phyloP scores from a whole-genome alignment of 2,888 invertebrate genomes.

The Spilarctia lutea region DNA sequence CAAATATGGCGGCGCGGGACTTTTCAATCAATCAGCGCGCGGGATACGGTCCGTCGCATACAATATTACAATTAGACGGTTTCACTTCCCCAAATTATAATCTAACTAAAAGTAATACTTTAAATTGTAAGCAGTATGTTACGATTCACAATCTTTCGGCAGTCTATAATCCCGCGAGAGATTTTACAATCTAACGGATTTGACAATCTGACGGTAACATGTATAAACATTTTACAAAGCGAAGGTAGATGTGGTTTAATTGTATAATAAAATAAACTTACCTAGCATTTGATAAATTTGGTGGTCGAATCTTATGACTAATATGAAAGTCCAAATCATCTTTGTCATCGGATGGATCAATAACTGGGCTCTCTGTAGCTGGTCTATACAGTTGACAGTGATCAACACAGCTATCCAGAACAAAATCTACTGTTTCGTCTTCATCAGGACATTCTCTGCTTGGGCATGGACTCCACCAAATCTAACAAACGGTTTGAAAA shows the following conservation, averaged over 20 bases:
- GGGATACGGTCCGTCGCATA: too few relatives aligned
- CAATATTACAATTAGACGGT: too few relatives aligned
- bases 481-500: conserved; percentile 72
- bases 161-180: too few relatives aligned
- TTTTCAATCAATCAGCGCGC: too few relatives aligned
- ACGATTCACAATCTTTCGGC: too few relatives aligned
- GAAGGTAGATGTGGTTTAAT: too few relatives aligned
- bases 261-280: conserved; percentile 33
- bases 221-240: background rate
- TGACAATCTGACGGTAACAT: too few relatives aligned
- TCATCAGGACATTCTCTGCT: conserved; percentile 92
- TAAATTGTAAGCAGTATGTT: too few relatives aligned
- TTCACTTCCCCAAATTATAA: too few relatives aligned
- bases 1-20: too few relatives aligned
- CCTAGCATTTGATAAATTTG: conserved; percentile 76
- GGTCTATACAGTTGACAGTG: conserved; percentile 88
- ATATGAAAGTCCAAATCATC: conserved; percentile 86
- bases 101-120: too few relatives aligned
- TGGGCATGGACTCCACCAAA: conserved; percentile 94
- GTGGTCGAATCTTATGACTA: conserved; percentile 79
- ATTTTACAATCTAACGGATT: too few relatives aligned
- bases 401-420: conserved; percentile 90
- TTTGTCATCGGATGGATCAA: conserved; percentile 78
- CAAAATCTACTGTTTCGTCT: conserved; percentile 90
- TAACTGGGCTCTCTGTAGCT: conserved; percentile 72